Evolutionary conservation across 2,113 vertebrate species (phyloP).

Genomic region (Pipra filicauda): DNA sequence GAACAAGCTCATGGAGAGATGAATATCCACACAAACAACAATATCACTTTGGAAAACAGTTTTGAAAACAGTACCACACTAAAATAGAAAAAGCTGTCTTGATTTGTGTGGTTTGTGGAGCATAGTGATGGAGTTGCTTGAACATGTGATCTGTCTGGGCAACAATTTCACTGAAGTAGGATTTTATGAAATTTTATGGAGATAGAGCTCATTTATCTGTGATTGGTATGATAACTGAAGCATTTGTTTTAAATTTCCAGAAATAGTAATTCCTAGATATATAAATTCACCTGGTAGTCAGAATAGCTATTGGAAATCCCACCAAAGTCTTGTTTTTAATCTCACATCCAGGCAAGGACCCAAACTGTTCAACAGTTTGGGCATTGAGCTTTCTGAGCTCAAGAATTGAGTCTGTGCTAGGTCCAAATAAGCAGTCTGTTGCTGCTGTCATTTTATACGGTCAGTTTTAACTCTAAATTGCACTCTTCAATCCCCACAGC

Average conservation of each 20-base stretch:
- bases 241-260: slow-evolving; percentile 12
- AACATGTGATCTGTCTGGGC: neutral
- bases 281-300: slow-evolving; percentile 1
- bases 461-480: neutral
- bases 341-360: neutral
- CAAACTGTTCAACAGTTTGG: neutral
- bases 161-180: neutral
- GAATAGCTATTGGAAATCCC: neutral
- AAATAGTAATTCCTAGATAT: neutral
- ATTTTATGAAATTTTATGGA: neutral
- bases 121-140: neutral
- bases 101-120: neutral
- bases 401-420: neutral
- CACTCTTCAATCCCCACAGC: neutral
- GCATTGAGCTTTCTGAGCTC: neutral
- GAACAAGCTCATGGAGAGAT: neutral
- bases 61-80: neutral
- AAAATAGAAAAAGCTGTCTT: neutral
- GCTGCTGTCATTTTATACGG: neutral
- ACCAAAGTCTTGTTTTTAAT: neutral
- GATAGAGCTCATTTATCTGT: neutral
- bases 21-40: neutral
- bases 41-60: neutral
- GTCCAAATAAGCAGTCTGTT: slow-evolving; percentile 1
- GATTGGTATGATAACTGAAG: neutral